Percentiles rank a stretch among this genome's conserved stretches.
Conservation (phyloP, 2,113 vertebrate species). For the Ranitomeya imitator region DNA sequence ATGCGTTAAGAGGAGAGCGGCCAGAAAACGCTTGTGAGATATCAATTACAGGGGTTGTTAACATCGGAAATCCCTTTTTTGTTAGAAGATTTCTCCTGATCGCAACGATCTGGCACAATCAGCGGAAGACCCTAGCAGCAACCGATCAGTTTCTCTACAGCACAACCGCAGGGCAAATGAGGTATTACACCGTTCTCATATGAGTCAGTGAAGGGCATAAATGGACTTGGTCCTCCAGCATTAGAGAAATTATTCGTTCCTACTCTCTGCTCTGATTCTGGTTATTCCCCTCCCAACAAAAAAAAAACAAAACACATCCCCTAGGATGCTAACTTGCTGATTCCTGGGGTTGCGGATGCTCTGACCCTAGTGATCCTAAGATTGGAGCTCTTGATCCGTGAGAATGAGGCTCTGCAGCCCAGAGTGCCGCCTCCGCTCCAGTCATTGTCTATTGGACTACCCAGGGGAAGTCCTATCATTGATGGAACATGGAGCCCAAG, state of each 20-base stretch:
- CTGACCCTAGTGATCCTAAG: too few relatives aligned
- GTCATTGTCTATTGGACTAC: too few relatives aligned
- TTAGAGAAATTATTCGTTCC: background rate
- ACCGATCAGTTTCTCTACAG: background rate
- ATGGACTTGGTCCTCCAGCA: background rate
- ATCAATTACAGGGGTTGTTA: background rate
- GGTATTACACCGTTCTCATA: background rate
- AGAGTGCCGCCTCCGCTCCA: too few relatives aligned
- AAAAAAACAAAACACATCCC: too few relatives aligned
- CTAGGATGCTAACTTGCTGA: too few relatives aligned
- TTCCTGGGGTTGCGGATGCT: too few relatives aligned
- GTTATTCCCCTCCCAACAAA: too few relatives aligned
- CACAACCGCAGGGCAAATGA: background rate
- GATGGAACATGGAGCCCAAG: too few relatives aligned
- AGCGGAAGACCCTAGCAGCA: background rate
- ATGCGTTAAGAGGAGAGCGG: background rate
- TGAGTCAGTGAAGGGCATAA: background rate
- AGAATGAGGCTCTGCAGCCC: too few relatives aligned
- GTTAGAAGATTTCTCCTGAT: background rate
- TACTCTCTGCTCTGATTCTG: background rate
- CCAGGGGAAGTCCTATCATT: too few relatives aligned
- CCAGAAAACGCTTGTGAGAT: background rate
- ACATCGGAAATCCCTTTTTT: background rate
- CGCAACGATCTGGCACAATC: background rate
- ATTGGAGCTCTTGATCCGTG: too few relatives aligned